Conservation (phyloP, 2,797 vertebrate species). For the Rhinophrynus dorsalis region DNA sequence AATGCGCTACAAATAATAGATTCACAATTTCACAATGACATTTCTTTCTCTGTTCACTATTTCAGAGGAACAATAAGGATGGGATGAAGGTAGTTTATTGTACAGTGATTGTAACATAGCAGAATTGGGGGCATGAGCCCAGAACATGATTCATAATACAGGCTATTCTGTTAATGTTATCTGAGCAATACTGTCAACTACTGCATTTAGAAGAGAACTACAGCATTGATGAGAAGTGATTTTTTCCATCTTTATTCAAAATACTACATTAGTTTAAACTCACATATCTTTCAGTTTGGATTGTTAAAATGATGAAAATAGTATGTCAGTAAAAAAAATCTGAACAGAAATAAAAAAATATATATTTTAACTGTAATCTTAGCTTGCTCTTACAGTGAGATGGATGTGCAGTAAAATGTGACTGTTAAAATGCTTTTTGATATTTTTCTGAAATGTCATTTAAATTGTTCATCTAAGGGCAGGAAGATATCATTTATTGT, state of each 20-base stretch:
- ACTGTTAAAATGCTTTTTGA: constrained; percentile 14
- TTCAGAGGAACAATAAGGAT: neutral
- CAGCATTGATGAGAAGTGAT: neutral
- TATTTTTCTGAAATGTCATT: constrained; percentile 36
- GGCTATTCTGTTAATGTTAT: neutral
- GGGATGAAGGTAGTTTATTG: neutral
- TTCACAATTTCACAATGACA: too few species aligned
- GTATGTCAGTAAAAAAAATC: neutral
- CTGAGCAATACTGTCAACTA: neutral
- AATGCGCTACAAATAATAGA: too few species aligned
- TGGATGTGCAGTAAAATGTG: neutral
- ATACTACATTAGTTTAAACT: neutral
- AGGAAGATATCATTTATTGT: constrained; percentile 31
- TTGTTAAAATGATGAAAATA: constrained; percentile 2
- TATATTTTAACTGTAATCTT: neutral
- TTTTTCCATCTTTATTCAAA: neutral
- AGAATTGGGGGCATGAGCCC: neutral
- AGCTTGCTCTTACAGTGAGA: neutral
- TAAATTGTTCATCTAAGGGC: constrained; percentile 18
- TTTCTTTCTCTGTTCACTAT: too few species aligned
- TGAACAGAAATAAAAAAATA: neutral
- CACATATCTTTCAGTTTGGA: neutral
- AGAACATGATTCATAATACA: neutral
- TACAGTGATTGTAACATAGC: neutral
- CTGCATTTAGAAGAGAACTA: neutral